Evolutionary conservation across 1,140 invertebrate genomes (phyloP).

Genomic region (Ceratina japonica): DNA sequence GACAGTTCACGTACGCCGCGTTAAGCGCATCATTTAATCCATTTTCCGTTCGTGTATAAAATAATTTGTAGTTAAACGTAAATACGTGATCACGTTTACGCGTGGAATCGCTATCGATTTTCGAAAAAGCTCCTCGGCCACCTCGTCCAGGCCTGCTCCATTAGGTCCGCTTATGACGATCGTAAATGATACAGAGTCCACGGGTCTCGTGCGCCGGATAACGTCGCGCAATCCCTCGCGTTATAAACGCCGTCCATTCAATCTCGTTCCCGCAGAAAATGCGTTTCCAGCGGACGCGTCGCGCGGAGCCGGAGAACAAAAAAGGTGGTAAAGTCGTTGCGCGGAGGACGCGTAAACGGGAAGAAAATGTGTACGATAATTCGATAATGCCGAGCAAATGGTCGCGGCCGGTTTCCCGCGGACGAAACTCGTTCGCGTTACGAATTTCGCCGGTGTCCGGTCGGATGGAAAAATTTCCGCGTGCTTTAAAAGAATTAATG

Average conservation of each 20-base stretch:
- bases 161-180: slow-evolving; percentile 25
- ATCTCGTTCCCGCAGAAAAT: slow-evolving; percentile 52
- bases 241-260: slow-evolving; percentile 49
- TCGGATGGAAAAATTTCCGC: neutral
- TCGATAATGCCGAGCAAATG: slow-evolving; percentile 18
- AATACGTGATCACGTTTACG: too few relatives aligned
- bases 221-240: slow-evolving; percentile 47
- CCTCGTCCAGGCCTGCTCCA: neutral
- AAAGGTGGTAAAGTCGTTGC: neutral
- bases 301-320: neutral
- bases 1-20: neutral
- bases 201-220: slow-evolving; percentile 26
- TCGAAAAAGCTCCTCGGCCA: too few relatives aligned
- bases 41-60: neutral
- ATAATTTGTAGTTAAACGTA: too few relatives aligned
- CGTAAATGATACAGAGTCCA: slow-evolving; percentile 34
- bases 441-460: slow-evolving; percentile 6
- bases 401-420: slow-evolving; percentile 1
- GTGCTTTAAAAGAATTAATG: neutral
- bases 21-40: neutral
- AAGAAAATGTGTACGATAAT: slow-evolving; percentile 40
- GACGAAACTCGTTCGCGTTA: neutral
- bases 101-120: too few relatives aligned
- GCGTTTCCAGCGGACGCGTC: slow-evolving; percentile 9
- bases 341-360: slow-evolving; percentile 2